Base-by-base conservation (phyloP, 1,140 invertebrate species). In the Drosophila bipectinata region DNA sequence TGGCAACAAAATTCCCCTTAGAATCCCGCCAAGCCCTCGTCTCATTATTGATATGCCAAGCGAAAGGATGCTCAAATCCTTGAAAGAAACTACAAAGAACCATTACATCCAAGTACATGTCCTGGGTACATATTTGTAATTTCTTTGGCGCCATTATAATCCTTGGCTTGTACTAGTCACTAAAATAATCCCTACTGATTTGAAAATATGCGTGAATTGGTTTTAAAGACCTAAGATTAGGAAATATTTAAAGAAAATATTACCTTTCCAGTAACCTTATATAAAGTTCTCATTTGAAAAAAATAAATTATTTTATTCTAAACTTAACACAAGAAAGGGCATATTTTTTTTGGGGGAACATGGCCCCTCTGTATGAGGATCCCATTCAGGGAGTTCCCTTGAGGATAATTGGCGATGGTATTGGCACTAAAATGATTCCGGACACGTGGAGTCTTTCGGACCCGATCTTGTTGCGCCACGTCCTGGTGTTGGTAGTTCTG, bases 51-150 rank as follows among this genome's bases (percentile, higher is more conserved):
- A 78, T 83, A 78, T 83, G 54, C 75, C 63, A 57, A 58, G 73
- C 79, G 69, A 62, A 37, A 77, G 76, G 76, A 82, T 81, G 79
- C 74, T 81, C 60, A 71, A 84, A 79, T 79, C 76, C 60, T 44
- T 14, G 74, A 62, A 79, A 76, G 61, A 83, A 83, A 79, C 59
- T 79, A 52, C 69, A 61, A 66, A 48, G 63, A 60, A 69, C 72
- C 57, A 60, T 57, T 55, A 74, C 53, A 56, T 21, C 18, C 28
- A 32, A 68, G 26, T 7, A 28, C 24, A 32, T 21, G 44, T 21
- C 44, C 44, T 21, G 44, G 15, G 37, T 60, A 9, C 9, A 52
- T n/a, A 68, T 69, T 30, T 39, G 66, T 69, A 69, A 56, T 69
- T 56, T 68, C 51, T 8, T 69, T 68, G 66, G 66, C 66, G 66